Evolutionary conservation across 2,888 invertebrate species (phyloP).

Genomic region (Drosophila colorata): DNA sequence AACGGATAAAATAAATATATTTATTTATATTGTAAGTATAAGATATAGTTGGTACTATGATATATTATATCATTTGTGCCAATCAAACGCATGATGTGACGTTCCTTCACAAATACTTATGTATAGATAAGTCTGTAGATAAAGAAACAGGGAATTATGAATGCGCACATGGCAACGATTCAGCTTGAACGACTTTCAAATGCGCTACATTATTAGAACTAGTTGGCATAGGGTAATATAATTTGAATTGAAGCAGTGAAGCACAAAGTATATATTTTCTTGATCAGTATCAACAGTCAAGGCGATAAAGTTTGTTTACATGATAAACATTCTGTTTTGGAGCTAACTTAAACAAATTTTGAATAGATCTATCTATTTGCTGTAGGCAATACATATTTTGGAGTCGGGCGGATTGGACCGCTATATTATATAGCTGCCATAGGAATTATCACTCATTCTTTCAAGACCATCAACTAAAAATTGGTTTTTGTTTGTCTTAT

Average conservation of each 20-base stretch:
- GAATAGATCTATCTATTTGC: too few species aligned
- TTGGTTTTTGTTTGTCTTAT: too few species aligned
- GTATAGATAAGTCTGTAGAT: constrained; percentile 5
- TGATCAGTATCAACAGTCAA: not conserved
- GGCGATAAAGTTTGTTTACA: too few species aligned
- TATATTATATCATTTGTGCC: constrained; percentile 9
- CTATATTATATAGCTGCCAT: too few species aligned
- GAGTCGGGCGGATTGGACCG: too few species aligned
- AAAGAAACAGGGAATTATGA: constrained; percentile 4
- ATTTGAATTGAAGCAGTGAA: too few species aligned
- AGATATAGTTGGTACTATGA: too few species aligned
- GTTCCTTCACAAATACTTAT: constrained; percentile 9
- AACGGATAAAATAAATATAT: not conserved
- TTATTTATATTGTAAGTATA: not conserved
- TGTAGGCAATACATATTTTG: too few species aligned
- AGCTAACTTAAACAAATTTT: too few species aligned
- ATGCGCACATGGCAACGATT: constrained; percentile 23
- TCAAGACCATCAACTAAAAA: too few species aligned
- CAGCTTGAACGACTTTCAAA: constrained; percentile 7
- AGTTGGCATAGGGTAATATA: not conserved
- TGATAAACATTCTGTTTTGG: too few species aligned
- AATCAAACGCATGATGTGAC: constrained; percentile 2
- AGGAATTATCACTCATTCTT: too few species aligned
- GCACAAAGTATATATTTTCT: not conserved
- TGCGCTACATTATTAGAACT: constrained; percentile 4